Conservation (phyloP, 1,140 invertebrate genomes). For the Ridgeia piscesae region DNA sequence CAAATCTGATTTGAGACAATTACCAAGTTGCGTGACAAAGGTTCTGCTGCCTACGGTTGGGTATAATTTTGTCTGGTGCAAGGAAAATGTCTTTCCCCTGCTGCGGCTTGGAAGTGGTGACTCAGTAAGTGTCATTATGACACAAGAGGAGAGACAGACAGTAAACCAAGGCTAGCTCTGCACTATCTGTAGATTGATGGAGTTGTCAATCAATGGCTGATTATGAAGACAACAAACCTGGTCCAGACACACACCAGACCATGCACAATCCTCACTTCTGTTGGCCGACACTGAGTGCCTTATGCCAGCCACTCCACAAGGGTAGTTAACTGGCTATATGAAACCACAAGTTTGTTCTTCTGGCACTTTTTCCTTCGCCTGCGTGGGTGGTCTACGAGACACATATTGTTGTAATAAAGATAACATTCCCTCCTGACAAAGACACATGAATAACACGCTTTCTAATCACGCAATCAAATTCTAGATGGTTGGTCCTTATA, state of each 20-base stretch:
- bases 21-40: not conserved
- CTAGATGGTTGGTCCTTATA: not conserved
- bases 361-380: not conserved
- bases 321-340: not conserved
- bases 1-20: not conserved
- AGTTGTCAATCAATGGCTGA: not conserved
- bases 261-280: not conserved
- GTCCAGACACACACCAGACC: not conserved
- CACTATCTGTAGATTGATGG: not conserved
- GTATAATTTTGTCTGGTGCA: not conserved
- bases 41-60: not conserved
- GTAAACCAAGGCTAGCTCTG: not conserved
- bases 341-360: not conserved
- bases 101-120: not conserved
- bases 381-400: not conserved
- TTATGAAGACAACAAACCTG: not conserved
- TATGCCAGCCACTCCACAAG: not conserved
- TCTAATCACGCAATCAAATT: not conserved
- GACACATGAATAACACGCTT: not conserved
- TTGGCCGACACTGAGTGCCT: not conserved
- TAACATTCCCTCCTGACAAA: not conserved
- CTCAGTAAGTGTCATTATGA: not conserved
- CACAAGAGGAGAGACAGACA: not conserved
- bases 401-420: not conserved
- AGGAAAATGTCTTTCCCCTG: not conserved